These are phyloP conservation scores for Gobionotothen gibberifrons DNA, from an alignment of 2,797 vertebrate genomes.

Conservation along the genomic window DNA sequence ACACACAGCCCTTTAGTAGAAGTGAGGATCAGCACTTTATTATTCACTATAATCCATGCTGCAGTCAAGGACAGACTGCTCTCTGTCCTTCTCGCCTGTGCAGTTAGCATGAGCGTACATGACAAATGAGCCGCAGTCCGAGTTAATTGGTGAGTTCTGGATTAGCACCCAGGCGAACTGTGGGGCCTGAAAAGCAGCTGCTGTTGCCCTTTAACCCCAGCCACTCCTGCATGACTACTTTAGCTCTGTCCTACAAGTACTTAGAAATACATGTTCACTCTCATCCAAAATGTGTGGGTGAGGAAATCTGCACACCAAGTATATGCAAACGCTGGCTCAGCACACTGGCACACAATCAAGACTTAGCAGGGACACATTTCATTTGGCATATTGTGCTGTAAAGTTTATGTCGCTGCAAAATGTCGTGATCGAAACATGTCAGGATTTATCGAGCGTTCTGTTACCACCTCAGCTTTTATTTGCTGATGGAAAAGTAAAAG, in stretches of 20 bases:
- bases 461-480: neutral
- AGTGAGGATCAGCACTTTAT: neutral
- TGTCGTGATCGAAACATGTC: neutral
- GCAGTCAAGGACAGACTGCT: conserved; percentile 43
- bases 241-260: conserved; percentile 23
- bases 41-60: neutral
- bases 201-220: conserved; percentile 21
- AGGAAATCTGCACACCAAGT: conserved; percentile 22
- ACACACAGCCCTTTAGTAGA: neutral
- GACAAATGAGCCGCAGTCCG: conserved; percentile 49
- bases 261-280: conserved; percentile 41
- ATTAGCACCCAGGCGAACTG: conserved; percentile 25
- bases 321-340: conserved; percentile 41
- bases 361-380: neutral
- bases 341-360: neutral
- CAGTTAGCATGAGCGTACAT: conserved; percentile 21
- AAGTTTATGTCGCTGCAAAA: conserved; percentile 5
- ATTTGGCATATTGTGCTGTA: neutral
- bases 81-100: conserved; percentile 36
- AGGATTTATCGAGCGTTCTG: neutral
- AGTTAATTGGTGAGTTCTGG: conserved; percentile 52
- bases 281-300: conserved; percentile 36
- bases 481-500: neutral
- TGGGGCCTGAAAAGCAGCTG: conserved; percentile 25
- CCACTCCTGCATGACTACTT: conserved; percentile 20